Evolutionary conservation across 2,888 invertebrate genomes (phyloP).

Genomic region (Conops quadrifasciatus): DNA sequence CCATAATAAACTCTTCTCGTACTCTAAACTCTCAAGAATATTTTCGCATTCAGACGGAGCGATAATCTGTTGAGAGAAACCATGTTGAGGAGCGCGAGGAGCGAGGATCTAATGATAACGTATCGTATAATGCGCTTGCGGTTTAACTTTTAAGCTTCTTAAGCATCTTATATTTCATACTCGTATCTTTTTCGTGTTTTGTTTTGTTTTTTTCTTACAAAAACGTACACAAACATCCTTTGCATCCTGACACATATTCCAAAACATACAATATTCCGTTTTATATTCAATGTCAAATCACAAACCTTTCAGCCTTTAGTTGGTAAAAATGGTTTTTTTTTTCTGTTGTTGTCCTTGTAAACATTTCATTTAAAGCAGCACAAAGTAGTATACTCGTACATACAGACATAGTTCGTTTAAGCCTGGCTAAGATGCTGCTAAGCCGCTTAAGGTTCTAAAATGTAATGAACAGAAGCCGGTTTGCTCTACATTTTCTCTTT

Average conservation of each 20-base stretch:
- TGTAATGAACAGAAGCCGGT: not conserved
- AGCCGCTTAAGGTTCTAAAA: constrained; percentile 1
- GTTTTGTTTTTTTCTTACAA: not conserved
- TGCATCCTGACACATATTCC: too few species aligned
- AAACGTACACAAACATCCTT: constrained; percentile 1
- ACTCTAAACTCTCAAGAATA: too few species aligned
- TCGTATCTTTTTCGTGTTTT: not conserved
- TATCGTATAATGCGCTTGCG: not conserved
- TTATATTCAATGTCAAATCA: not conserved
- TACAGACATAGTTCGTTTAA: not conserved
- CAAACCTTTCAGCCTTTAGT: not conserved
- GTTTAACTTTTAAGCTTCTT: constrained; percentile 11
- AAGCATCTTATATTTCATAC: not conserved
- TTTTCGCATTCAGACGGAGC: too few species aligned
- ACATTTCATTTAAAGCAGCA: not conserved
- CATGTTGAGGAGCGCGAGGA: too few species aligned
- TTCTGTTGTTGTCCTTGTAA: not conserved
- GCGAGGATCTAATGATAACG: too few species aligned
- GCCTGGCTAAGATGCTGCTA: not conserved
- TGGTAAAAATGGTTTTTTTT: too few species aligned
- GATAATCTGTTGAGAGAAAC: too few species aligned
- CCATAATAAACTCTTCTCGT: too few species aligned
- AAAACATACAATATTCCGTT: too few species aligned
- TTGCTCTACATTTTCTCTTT: not conserved
- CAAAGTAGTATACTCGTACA: not conserved